These are phyloP conservation scores for Criorhina ranunculi DNA, from an alignment of 2,888 invertebrate species.

Conservation along the genomic window DNA sequence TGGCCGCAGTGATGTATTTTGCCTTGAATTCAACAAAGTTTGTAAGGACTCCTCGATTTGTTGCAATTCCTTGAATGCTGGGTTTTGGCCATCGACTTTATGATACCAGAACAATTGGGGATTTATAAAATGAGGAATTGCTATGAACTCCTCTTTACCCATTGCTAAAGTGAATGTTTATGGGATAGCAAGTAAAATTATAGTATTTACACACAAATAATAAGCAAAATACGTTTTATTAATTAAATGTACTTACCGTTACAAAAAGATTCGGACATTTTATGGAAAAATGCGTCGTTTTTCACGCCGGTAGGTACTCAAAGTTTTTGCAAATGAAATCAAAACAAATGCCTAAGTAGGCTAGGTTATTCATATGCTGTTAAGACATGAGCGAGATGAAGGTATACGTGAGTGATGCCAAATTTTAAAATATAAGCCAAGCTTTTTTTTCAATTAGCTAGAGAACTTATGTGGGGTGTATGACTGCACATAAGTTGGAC, in stretches of 20 bases:
- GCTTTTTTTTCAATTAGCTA: no score
- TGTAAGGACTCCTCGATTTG: slow-evolving; percentile 75
- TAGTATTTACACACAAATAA: neutral
- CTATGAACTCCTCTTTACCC: slow-evolving; percentile 76
- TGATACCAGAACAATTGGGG: slow-evolving; percentile 80
- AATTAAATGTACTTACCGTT: neutral
- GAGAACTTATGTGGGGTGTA: no score
- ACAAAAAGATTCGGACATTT: neutral
- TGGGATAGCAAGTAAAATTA: neutral
- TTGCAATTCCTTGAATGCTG: slow-evolving; percentile 66
- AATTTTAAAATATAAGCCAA: neutral
- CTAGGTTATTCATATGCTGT: no score
- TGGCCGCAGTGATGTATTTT: slow-evolving; percentile 47
- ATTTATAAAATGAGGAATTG: slow-evolving; percentile 79
- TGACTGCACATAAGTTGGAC: no score
- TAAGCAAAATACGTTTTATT: no score
- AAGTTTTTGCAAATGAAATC: neutral
- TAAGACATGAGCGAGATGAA: no score
- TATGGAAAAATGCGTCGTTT: neutral
- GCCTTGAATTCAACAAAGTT: slow-evolving; percentile 68
- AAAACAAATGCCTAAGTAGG: neutral
- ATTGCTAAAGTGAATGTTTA: slow-evolving; percentile 19
- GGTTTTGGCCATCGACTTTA: slow-evolving; percentile 76
- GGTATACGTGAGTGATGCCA: neutral
- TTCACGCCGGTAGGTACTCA: neutral